Evolutionary conservation across 2,797 vertebrate species (phyloP), one percentile per base, ranked within the genome.

Genomic region (Acanthornis magna): DNA sequence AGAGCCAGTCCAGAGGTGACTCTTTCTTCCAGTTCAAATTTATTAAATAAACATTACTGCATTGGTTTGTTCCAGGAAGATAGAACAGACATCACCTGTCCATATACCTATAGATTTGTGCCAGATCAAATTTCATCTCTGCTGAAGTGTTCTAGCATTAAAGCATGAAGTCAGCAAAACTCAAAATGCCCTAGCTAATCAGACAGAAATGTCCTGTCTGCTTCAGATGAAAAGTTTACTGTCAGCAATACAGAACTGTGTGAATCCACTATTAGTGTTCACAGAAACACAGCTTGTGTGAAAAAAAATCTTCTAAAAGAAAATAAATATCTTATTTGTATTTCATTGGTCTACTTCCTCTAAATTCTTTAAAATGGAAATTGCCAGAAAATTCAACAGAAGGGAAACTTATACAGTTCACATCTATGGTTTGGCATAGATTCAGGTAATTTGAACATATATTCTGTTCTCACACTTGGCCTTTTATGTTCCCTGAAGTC

Each of bases 101-200:
- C 32, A 12, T 45, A 75, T 68, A 77, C 61, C 62, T 91, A 63
- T 11, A 67, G 36, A 60, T 50, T 63, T 26, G 21, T 18, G 16
- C 47, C 62, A 75, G 60, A 57, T 75, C 22, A 67, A 68, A 66
- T 77, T 43, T 88, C 65, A 38, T 88, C 16, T 48, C 75, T 82
- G 85, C 66, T 93, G 54, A 81, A 77, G 17, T 78, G 32, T 68
- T 77, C 40, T 78, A 36, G 7, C 42, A 57, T 72, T 78, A 61
- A 88, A 68, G 16, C 75, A 25, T 58, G 21, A 88, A 78, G 51
- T 89, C 88, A 94, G 88, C 88, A 85, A 85, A 91, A 79, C 54
- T 79, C 67, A 91, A 32, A 81, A 76, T 50, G 50, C 88, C 62
- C 54, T 20, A 45, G 42, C 48, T 78, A 82, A 79, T 81, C 74